Conservation (phyloP, 2,888 invertebrate genomes). For the Eupithecia pulchellata region DNA sequence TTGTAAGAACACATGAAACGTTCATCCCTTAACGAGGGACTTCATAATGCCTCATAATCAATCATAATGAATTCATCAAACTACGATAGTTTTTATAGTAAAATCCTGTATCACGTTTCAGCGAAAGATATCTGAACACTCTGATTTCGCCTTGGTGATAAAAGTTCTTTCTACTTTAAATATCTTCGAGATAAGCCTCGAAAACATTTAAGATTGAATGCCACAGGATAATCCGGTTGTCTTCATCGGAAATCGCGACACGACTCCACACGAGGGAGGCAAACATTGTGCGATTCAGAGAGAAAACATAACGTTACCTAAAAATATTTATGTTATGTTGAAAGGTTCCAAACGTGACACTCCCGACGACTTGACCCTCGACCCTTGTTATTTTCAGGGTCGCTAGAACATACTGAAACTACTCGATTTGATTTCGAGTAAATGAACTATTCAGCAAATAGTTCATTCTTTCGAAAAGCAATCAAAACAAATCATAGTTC, state of each 20-base stretch:
- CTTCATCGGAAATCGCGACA: constrained; percentile 1
- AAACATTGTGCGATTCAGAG: neutral
- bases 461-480: too few species aligned
- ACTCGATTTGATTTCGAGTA: neutral
- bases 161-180: neutral
- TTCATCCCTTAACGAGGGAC: too few species aligned
- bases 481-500: too few species aligned
- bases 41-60: too few species aligned
- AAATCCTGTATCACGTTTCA: too few species aligned
- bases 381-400: neutral
- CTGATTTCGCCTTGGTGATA: neutral
- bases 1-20: too few species aligned
- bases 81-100: too few species aligned
- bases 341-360: neutral
- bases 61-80: too few species aligned
- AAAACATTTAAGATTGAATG: neutral
- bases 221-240: neutral
- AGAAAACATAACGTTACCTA: neutral
- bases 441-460: too few species aligned
- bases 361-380: neutral
- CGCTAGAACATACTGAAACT: neutral
- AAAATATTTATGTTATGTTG: neutral
- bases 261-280: neutral
- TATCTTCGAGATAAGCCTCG: neutral
- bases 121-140: too few species aligned